Evolutionary conservation across 2,113 vertebrate genomes (phyloP).

Genomic region (Diadophis punctatus): DNA sequence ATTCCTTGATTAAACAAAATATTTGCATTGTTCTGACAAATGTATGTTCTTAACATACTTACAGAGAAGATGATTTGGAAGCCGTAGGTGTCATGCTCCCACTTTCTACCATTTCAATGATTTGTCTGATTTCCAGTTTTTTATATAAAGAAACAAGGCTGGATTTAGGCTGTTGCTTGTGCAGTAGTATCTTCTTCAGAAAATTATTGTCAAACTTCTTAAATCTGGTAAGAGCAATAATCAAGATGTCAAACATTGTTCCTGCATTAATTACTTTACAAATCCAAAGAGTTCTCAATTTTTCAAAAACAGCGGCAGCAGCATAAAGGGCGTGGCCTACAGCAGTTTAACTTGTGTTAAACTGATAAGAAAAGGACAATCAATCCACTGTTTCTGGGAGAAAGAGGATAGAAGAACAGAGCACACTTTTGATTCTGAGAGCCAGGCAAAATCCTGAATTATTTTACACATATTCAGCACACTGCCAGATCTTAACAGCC

Average conservation of each 20-base stretch:
- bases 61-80: constrained; percentile 72
- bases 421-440: constrained; percentile 36
- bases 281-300: constrained; percentile 4
- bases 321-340: constrained; percentile 22
- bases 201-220: constrained; percentile 90
- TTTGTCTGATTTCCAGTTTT: constrained; percentile 91
- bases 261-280: not conserved
- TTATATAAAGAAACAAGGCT: constrained; percentile 91
- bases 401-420: constrained; percentile 20
- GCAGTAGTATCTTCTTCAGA: constrained; percentile 85
- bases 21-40: not conserved
- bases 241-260: not conserved
- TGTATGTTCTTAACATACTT: constrained; percentile 48
- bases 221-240: constrained; percentile 71
- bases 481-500: constrained; percentile 45
- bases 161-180: constrained; percentile 81
- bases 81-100: constrained; percentile 68
- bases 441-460: constrained; percentile 20
- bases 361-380: constrained; percentile 50
- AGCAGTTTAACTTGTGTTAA: constrained; percentile 42
- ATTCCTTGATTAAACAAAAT: not conserved
- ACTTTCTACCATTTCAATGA: constrained; percentile 86
- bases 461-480: constrained; percentile 48
- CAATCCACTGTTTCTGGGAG: constrained; percentile 37
- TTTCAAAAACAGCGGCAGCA: constrained; percentile 18